Percentiles rank a stretch among this genome's conserved stretches.
phyloP scores from a whole-genome alignment of 2,888 invertebrate species.

The Drosophila suboccidentalis region DNA sequence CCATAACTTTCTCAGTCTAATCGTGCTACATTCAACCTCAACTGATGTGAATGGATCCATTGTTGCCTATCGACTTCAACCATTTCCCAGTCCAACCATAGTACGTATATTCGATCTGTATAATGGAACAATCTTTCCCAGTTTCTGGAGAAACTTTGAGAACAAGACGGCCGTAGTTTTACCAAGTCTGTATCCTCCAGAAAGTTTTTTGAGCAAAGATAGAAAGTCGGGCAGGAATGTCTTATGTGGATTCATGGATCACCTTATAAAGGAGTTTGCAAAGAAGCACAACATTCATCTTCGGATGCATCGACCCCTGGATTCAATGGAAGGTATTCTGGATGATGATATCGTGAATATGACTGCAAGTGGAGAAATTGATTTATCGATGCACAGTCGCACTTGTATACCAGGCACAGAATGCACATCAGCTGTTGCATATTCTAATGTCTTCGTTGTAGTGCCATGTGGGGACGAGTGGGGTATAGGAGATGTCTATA shows the following conservation, averaged over 20 bases:
- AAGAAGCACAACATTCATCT: slow-evolving; percentile 27
- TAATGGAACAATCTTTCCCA: neutral
- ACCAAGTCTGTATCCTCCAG: slow-evolving; percentile 3
- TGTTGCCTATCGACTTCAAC: slow-evolving; percentile 22
- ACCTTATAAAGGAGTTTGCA: slow-evolving; percentile 14
- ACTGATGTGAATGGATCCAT: neutral
- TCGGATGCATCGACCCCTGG: neutral
- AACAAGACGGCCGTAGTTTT: slow-evolving; percentile 1
- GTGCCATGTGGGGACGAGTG: slow-evolving; percentile 39
- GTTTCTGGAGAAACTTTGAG: neutral
- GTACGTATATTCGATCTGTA: neutral
- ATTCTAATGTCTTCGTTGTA: slow-evolving; percentile 11
- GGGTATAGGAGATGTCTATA: slow-evolving; percentile 1
- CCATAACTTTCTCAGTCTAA: slow-evolving; percentile 16
- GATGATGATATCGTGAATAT: neutral
- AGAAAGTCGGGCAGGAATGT: neutral
- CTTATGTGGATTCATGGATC: neutral
- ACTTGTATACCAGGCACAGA: neutral
- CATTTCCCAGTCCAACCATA: slow-evolving; percentile 30
- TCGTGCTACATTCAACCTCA: slow-evolving; percentile 16
- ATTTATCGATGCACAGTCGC: slow-evolving; percentile 12
- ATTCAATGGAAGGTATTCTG: neutral
- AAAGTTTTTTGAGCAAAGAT: neutral
- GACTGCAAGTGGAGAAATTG: slow-evolving; percentile 3
- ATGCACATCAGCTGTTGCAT: neutral